Evolutionary conservation across 2,888 invertebrate genomes (phyloP).

Genomic region (Mimumesa dahlbomi): DNA sequence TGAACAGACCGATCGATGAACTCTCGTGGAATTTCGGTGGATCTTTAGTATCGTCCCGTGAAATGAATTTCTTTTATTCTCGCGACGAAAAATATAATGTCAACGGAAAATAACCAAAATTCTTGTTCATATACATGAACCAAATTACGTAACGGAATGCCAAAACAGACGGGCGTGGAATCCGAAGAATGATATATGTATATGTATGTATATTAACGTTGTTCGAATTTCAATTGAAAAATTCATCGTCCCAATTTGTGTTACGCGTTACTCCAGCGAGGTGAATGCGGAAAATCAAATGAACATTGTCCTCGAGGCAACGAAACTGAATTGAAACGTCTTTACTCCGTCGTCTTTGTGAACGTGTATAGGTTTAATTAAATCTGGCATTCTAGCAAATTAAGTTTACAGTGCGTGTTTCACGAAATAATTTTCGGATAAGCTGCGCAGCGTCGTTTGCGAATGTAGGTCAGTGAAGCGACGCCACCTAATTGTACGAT

Average conservation of each 20-base stretch:
- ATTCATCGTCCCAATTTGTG: too few species aligned
- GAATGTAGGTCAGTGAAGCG: slow-evolving; percentile 31
- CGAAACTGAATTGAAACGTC: background rate
- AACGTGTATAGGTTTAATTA: slow-evolving; percentile 42
- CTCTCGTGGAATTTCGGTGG: slow-evolving; percentile 29
- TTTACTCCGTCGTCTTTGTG: background rate
- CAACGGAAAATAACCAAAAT: too few species aligned
- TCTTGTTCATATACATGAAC: too few species aligned
- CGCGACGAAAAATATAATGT: too few species aligned
- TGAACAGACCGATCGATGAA: slow-evolving; percentile 36
- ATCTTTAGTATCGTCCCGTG: slow-evolving; percentile 28
- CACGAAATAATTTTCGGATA: slow-evolving; percentile 43
- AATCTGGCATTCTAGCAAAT: slow-evolving; percentile 25
- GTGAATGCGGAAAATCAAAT: too few species aligned
- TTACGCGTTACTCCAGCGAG: too few species aligned
- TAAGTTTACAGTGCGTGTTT: slow-evolving; percentile 31
- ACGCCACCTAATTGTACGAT: slow-evolving; percentile 27
- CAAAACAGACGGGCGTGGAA: too few species aligned
- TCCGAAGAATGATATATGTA: too few species aligned
- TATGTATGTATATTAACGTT: too few species aligned
- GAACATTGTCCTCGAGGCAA: background rate
- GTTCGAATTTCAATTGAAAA: too few species aligned
- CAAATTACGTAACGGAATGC: too few species aligned
- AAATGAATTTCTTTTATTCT: slow-evolving; percentile 2
- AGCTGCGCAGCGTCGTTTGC: slow-evolving; percentile 19